phyloP scores from a whole-genome alignment of 2,113 vertebrate genomes.

The Siniperca chuatsi region DNA sequence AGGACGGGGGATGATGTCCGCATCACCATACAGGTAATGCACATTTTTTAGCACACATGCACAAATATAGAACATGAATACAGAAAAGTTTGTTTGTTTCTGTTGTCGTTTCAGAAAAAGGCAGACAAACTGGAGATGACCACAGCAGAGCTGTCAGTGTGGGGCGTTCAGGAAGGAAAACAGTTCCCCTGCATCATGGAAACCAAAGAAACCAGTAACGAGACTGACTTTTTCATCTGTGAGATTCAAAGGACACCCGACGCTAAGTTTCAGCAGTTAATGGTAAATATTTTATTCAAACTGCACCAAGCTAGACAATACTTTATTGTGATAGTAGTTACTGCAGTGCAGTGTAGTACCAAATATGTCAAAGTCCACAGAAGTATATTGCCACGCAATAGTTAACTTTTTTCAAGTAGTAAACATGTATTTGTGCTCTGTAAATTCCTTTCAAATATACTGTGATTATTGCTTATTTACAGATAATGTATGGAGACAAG shows the following conservation, averaged over 20 bases:
- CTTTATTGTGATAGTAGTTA: background rate
- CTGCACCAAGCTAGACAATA: background rate
- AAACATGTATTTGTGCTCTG: background rate
- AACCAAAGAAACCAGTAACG: conserved; percentile 71
- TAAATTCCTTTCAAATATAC: background rate
- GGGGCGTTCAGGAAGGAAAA: conserved; percentile 66
- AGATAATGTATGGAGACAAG: conserved; percentile 89
- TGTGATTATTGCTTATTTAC: conserved; percentile 5
- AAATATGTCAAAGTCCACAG: background rate
- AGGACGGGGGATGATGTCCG: conserved; percentile 2
- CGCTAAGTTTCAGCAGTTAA: conserved; percentile 44
- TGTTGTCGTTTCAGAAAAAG: conserved; percentile 86
- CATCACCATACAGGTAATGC: conserved; percentile 76
- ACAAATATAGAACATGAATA: background rate
- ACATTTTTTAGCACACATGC: accelerated
- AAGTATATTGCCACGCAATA: background rate
- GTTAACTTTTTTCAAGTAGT: background rate
- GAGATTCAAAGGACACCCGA: conserved; percentile 50
- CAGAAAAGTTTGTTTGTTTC: background rate
- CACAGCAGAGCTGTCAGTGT: conserved; percentile 84
- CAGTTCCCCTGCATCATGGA: conserved; percentile 79
- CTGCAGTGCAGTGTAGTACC: background rate
- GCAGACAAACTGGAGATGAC: conserved; percentile 88
- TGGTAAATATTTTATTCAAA: conserved; percentile 53
- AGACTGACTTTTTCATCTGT: conserved; percentile 86